Evolutionary conservation across 64 coral and sea anemone species (phyloP).

Genomic region (Montipora cactus): DNA sequence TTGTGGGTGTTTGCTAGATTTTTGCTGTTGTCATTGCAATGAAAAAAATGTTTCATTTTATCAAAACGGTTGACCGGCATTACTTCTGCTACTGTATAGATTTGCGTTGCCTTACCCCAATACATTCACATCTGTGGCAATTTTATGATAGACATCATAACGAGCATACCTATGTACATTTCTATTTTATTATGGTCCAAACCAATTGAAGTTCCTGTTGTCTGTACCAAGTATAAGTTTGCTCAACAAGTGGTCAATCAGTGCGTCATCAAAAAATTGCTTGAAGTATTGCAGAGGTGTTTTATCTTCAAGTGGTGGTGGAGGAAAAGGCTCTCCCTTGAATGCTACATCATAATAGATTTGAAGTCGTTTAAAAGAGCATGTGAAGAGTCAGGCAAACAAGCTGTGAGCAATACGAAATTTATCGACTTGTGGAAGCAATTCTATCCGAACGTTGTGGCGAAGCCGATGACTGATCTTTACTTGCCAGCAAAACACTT

Average conservation of each 20-base stretch:
- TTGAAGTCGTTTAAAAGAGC: neutral
- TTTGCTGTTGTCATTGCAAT: neutral
- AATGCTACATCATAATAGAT: neutral
- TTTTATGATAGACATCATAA: neutral
- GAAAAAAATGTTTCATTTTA: neutral
- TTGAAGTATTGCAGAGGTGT: neutral
- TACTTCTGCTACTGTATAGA: neutral
- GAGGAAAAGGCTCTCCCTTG: neutral
- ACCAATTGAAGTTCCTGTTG: neutral
- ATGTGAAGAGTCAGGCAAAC: too few relatives aligned
- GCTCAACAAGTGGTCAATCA: neutral
- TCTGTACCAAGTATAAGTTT: neutral
- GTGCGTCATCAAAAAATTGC: neutral
- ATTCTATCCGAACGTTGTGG: too few relatives aligned
- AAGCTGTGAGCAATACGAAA: too few relatives aligned
- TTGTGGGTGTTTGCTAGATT: neutral
- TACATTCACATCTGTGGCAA: neutral
- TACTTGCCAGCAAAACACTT: too few relatives aligned
- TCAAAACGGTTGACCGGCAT: neutral
- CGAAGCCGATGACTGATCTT: too few relatives aligned
- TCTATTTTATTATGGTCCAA: neutral
- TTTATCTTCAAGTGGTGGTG: conserved; percentile 1
- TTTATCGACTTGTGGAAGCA: too few relatives aligned
- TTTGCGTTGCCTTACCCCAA: neutral
- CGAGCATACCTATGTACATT: neutral